Percentiles rank a stretch among this genome's conserved stretches.
These are phyloP conservation scores for Temnothorax nylanderi DNA, from an alignment of 1,140 invertebrate species.

Conservation along the genomic window DNA sequence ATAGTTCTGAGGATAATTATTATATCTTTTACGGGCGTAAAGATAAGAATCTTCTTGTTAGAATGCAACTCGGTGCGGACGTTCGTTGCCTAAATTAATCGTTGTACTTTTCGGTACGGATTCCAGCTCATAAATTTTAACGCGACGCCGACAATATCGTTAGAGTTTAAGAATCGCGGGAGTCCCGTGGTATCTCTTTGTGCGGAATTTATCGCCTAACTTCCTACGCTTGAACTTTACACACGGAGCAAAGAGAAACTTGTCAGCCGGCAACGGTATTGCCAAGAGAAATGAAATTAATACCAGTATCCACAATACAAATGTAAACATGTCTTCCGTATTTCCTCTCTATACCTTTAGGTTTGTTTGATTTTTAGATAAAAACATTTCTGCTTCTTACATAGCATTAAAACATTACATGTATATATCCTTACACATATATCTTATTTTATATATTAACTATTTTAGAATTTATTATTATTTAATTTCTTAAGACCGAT, in stretches of 20 bases:
- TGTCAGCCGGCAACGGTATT: constrained; percentile 29
- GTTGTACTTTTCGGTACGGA: constrained; percentile 46
- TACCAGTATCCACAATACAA: constrained; percentile 13
- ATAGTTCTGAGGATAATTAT: background rate
- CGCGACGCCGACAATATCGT: constrained; percentile 54
- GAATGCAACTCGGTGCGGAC: constrained; percentile 15
- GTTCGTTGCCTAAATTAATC: constrained; percentile 32
- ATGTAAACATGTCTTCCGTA: constrained; percentile 12
- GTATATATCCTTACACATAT: background rate
- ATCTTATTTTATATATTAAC: background rate
- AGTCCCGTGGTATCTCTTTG: constrained; percentile 48
- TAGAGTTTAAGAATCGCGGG: constrained; percentile 54
- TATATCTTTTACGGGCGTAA: background rate
- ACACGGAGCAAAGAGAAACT: constrained; percentile 35
- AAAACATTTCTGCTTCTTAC: background rate
- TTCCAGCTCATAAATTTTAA: constrained; percentile 52
- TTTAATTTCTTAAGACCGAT: background rate
- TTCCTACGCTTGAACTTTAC: constrained; percentile 52
- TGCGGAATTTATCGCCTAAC: constrained; percentile 48
- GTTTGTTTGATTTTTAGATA: background rate
- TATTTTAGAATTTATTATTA: background rate
- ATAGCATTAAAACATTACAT: too few species aligned
- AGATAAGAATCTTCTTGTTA: constrained; percentile 27
- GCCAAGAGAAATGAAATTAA: constrained; percentile 51
- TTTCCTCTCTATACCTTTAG: background rate